These are phyloP conservation scores for Molorchus minor DNA, from an alignment of 2,888 invertebrate genomes.

Conservation along the genomic window DNA sequence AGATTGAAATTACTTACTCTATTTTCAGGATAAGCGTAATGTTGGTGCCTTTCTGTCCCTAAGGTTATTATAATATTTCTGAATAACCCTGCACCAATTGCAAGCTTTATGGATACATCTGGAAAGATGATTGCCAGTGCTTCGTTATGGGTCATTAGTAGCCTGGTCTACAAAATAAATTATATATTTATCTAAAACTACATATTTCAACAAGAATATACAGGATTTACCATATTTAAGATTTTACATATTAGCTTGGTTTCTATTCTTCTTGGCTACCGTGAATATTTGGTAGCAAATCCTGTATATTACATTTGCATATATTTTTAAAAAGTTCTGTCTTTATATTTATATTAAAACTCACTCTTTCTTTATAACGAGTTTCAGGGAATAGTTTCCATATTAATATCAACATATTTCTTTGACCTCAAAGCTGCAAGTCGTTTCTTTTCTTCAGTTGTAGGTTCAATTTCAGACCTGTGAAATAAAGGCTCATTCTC, in stretches of 20 bases:
- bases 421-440: slow-evolving; percentile 74
- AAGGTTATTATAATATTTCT: slow-evolving; percentile 78
- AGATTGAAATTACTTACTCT: slow-evolving; percentile 67
- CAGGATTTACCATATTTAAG: no score
- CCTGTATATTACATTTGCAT: neutral
- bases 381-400: slow-evolving; percentile 70
- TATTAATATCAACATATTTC: slow-evolving; percentile 71
- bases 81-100: slow-evolving; percentile 77
- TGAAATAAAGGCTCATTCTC: slow-evolving; percentile 84
- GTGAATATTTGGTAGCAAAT: neutral
- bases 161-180: slow-evolving; percentile 68
- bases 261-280: no score
- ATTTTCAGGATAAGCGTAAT: slow-evolving; percentile 75
- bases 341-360: slow-evolving; percentile 37
- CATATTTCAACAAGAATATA: no score
- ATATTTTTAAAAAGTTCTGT: neutral
- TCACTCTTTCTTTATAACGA: slow-evolving; percentile 72
- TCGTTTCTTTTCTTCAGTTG: slow-evolving; percentile 78
- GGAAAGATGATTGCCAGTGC: slow-evolving; percentile 76
- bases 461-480: slow-evolving; percentile 68
- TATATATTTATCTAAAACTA: neutral
- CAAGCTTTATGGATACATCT: slow-evolving; percentile 81
- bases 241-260: no score
- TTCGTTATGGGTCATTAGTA: slow-evolving; percentile 80
- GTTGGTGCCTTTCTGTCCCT: slow-evolving; percentile 78